Conservation (phyloP, 1,140 invertebrate species). For the Leptinotarsa defecta region DNA sequence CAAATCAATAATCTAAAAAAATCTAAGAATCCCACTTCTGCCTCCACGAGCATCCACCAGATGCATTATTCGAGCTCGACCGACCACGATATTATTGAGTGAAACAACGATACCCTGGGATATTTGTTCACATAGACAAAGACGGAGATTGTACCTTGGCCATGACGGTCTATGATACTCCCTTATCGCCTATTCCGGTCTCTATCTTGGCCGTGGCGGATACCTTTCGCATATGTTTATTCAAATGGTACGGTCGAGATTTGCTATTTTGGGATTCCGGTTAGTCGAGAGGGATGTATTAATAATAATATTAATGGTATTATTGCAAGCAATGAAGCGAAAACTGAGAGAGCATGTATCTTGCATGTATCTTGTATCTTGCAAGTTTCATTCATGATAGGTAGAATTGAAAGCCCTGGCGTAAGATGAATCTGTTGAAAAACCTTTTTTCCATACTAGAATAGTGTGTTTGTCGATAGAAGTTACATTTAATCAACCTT, state of each 20-base stretch:
- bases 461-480: too few species aligned
- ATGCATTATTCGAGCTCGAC: constrained; percentile 51
- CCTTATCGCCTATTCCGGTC: constrained; percentile 23
- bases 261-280: constrained; percentile 17
- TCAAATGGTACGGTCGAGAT: constrained; percentile 27
- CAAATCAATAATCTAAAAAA: too few species aligned
- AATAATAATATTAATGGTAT: constrained; percentile 20
- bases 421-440: too few species aligned
- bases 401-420: too few species aligned
- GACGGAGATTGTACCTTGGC: constrained; percentile 12
- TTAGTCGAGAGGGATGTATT: constrained; percentile 10
- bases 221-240: constrained; percentile 33
- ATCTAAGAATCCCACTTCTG: constrained; percentile 26
- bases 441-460: too few species aligned
- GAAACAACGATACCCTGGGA: constrained; percentile 49
- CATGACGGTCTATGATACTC: not conserved
- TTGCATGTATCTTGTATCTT: too few species aligned
- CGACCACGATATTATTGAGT: constrained; percentile 53
- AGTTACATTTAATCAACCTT: too few species aligned
- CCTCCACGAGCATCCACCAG: constrained; percentile 47
- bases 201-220: constrained; percentile 20
- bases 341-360: too few species aligned
- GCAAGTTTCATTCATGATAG: too few species aligned
- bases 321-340: not conserved
- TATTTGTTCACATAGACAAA: constrained; percentile 36